Conservation (phyloP, 2,888 invertebrate genomes). For the Empis livida region DNA sequence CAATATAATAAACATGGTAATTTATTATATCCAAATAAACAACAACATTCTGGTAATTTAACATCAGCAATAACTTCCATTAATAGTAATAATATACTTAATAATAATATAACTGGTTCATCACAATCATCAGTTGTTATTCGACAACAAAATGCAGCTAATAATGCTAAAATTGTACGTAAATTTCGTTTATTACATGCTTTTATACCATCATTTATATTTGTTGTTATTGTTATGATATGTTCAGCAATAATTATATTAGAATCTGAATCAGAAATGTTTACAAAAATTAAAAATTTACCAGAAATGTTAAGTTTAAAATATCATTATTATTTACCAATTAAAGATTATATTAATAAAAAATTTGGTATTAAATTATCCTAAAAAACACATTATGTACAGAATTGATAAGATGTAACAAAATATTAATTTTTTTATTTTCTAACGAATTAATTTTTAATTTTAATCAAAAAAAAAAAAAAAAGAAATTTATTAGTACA, state of each 20-base stretch:
- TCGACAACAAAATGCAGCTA: slow-evolving; percentile 18
- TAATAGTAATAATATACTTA: slow-evolving; percentile 15
- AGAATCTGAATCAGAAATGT: slow-evolving; percentile 63
- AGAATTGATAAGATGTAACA: no score
- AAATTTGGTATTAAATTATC: slow-evolving; percentile 8
- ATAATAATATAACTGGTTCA: slow-evolving; percentile 1
- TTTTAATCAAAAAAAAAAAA: no score
- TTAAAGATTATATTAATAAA: slow-evolving; percentile 54
- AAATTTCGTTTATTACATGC: slow-evolving; percentile 54
- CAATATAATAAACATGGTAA: slow-evolving; percentile 14
- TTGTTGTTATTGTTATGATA: slow-evolving; percentile 56
- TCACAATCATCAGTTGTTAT: slow-evolving; percentile 10
- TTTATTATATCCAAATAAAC: slow-evolving; percentile 19
- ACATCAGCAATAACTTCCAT: slow-evolving; percentile 23
- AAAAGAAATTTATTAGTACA: no score
- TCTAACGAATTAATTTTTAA: no score
- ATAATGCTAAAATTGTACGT: slow-evolving; percentile 32
- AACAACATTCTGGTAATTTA: slow-evolving; percentile 18
- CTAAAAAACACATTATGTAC: no score
- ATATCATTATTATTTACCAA: slow-evolving; percentile 70
- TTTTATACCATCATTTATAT: slow-evolving; percentile 64
- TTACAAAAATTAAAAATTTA: slow-evolving; percentile 54
- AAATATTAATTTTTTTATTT: no score
- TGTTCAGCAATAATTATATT: slow-evolving; percentile 57
- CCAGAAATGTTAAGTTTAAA: slow-evolving; percentile 66